Evolutionary conservation across 2,888 invertebrate species (phyloP), one percentile per base, ranked within the genome.

Genomic region (Seira sanloemensis): DNA sequence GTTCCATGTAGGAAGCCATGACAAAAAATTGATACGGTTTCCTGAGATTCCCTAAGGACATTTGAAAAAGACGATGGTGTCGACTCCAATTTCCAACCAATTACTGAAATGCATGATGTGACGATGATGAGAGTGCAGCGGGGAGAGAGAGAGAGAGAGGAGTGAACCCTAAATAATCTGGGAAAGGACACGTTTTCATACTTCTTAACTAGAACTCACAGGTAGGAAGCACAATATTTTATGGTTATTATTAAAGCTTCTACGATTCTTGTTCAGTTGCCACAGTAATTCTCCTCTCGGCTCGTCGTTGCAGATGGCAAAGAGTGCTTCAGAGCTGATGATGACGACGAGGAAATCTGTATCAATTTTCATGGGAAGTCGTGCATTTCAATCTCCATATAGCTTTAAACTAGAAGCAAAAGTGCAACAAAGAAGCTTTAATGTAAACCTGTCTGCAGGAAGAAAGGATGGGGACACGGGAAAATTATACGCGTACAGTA

Each of bases 341-440:
- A 74, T 27, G 84, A 84, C 65, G 84, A 84, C 79, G 75, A 84
- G 79, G 79, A 84, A 79, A 84, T 84, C 79, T 84, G 84, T 84
- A 84, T 84, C 84, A 84, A 84, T 84, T 84, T 84, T 84, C 84
- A 84, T 84, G 84, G 84, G 84, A 84, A 84, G 84, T 84, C 84
- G 84, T 84, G 84, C 84, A 84, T 84, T 84, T 84, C 84, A 84
- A 69, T 84, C 78, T 67, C 25, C 21, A 37, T n/a, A n/a, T n/a
- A 37, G 37, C 37, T n/a, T n/a, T 37, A 62, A 62, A 62, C 16
- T 62, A 37, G 62, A 58, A n/a, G 58, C 21, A 26, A 58, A 75
- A 82, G 81, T 74, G 81, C 73, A 83, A 78, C 84, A 84, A 83
- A 78, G 67, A 78, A 77, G 76, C 58, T 72, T 74, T 46, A 26